Conservation (phyloP, 2,888 invertebrate species). For the Zele albiditarsus region DNA sequence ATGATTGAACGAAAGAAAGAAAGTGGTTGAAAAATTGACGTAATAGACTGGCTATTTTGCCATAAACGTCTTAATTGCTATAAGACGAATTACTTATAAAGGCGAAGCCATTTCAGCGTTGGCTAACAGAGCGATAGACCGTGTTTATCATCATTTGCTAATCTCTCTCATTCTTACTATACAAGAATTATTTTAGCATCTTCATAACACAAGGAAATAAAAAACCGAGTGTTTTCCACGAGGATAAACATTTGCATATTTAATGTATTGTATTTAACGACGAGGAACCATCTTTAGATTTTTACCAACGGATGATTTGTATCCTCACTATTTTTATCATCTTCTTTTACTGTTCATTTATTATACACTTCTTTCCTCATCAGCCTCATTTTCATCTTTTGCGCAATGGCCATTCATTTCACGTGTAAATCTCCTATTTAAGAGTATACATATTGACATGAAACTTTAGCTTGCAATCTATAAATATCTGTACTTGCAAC, state of each 20-base stretch:
- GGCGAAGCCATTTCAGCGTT: slow-evolving; percentile 60
- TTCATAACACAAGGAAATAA: neutral
- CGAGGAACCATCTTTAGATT: slow-evolving; percentile 27
- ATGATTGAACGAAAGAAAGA: slow-evolving; percentile 19
- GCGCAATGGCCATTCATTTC: slow-evolving; percentile 24
- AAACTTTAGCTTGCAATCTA: neutral
- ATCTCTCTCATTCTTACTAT: slow-evolving; percentile 46
- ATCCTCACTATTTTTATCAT: neutral
- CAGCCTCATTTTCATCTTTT: slow-evolving; percentile 23
- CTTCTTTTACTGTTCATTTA: neutral
- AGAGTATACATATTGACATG: neutral
- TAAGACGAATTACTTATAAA: slow-evolving; percentile 54
- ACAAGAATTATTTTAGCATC: slow-evolving; percentile 9
- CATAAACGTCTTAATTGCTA: slow-evolving; percentile 42
- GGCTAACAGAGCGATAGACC: slow-evolving; percentile 63
- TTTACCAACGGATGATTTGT: neutral
- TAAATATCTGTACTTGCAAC: neutral
- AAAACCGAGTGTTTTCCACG: slow-evolving; percentile 40
- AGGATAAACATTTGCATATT: slow-evolving; percentile 33
- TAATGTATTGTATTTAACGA: slow-evolving; percentile 33
- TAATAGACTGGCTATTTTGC: slow-evolving; percentile 33
- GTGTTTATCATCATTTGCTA: slow-evolving; percentile 55
- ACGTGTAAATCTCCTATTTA: neutral
- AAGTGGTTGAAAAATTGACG: slow-evolving; percentile 36
- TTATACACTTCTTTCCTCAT: slow-evolving; percentile 17